phyloP scores from a whole-genome alignment of 2,113 vertebrate species.

The Oreotrochilus melanogaster region DNA sequence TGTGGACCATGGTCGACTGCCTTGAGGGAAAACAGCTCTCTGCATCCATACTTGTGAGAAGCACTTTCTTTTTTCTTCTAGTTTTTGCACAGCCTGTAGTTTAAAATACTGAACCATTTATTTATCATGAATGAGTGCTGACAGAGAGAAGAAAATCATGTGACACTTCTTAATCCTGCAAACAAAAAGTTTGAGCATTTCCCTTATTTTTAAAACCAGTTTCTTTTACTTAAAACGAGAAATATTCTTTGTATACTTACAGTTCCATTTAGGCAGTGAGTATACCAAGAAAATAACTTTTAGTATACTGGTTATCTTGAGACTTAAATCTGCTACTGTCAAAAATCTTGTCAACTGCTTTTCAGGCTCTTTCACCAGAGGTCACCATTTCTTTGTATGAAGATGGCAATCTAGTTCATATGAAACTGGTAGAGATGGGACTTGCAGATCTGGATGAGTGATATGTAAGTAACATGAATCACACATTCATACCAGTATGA shows the following conservation, averaged over 20 bases:
- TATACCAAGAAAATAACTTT: background rate
- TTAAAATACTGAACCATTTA: background rate
- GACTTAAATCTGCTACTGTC: background rate
- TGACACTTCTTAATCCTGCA: background rate
- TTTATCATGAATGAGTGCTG: background rate
- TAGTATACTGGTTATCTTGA: background rate
- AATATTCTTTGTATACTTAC: background rate
- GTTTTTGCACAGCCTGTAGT: background rate
- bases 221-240: background rate
- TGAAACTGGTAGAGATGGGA: conserved; percentile 84
- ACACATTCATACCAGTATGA: accelerated
- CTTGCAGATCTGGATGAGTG: conserved; percentile 82
- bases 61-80: background rate
- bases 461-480: conserved; percentile 39
- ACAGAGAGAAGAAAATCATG: background rate
- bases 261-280: background rate
- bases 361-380: conserved; percentile 82
- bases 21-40: conserved; percentile 81
- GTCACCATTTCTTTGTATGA: conserved; percentile 83
- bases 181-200: background rate
- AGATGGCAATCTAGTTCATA: conserved; percentile 78
- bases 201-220: background rate
- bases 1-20: conserved; percentile 84
- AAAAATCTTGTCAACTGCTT: background rate
- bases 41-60: conserved; percentile 81